Percentiles rank a stretch among this genome's conserved stretches.
These are phyloP conservation scores for Trichacis sp. DNA, from an alignment of 2,888 invertebrate genomes.

Conservation along the genomic window DNA sequence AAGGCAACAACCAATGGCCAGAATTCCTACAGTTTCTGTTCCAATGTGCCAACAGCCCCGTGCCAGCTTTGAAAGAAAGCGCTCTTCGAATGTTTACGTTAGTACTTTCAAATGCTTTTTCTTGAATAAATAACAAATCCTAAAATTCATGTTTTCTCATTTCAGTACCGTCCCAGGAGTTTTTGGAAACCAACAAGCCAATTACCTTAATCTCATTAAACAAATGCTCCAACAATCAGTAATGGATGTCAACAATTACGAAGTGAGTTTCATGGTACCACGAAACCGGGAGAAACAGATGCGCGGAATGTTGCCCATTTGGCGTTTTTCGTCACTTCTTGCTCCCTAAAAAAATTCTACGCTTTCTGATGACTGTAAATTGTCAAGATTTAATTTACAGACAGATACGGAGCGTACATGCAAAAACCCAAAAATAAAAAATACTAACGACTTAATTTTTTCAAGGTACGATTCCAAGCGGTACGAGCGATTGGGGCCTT, in stretches of 20 bases:
- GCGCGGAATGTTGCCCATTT: conserved; percentile 33
- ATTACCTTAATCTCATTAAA: conserved; percentile 93
- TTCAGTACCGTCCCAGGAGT: conserved; percentile 93
- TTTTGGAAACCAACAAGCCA: conserved; percentile 94
- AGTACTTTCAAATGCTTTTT: too few relatives aligned
- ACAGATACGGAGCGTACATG: conserved; percentile 75
- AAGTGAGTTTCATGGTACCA: conserved; percentile 70
- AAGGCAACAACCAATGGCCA: conserved; percentile 96
- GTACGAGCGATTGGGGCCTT: conserved; percentile 89
- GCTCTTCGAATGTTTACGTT: conserved; percentile 95
- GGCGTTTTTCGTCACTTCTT: conserved; percentile 63
- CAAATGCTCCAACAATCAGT: conserved; percentile 92
- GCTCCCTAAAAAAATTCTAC: conserved; percentile 66
- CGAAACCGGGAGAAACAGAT: conserved; percentile 58
- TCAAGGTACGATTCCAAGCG: conserved; percentile 80
- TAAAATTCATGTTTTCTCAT: too few relatives aligned
- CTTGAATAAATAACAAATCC: too few relatives aligned
- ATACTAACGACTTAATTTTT: conserved; percentile 2
- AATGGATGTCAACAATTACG: conserved; percentile 78
- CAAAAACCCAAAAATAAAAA: too few relatives aligned
- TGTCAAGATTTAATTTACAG: conserved; percentile 71
- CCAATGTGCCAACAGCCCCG: conserved; percentile 89
- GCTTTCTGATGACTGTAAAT: conserved; percentile 74
- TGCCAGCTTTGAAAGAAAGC: conserved; percentile 88
- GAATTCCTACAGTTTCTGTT: conserved; percentile 96